A percentile compares a stretch with the other conserved stretches of the same genome.
Evolutionary conservation across 2,113 vertebrate species (phyloP).

Genomic region (Gymnogyps californianus): DNA sequence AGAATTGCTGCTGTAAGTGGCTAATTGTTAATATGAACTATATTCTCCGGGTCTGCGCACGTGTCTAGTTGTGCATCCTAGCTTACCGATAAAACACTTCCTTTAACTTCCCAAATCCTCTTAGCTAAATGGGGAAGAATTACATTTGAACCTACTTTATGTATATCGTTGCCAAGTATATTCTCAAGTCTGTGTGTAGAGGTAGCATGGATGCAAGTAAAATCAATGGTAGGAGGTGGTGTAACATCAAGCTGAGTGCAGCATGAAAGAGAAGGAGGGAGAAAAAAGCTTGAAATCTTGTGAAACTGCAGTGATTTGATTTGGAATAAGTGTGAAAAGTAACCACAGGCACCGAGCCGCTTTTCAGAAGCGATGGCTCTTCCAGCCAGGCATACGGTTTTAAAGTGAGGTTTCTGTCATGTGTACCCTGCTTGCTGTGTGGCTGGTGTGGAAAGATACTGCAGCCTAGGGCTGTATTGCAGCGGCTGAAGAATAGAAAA

Average conservation of each 20-base stretch:
- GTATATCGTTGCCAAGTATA: background rate
- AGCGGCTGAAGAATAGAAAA: background rate
- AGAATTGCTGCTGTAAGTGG: background rate
- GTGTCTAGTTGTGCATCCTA: background rate
- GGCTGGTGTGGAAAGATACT: background rate
- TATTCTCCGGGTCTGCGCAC: accelerated
- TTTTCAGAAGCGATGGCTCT: background rate
- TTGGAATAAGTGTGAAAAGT: background rate
- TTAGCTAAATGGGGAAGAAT: background rate
- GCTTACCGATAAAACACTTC: accelerated
- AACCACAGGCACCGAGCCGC: background rate
- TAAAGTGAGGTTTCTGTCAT: background rate
- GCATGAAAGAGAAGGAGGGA: background rate
- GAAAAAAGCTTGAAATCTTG: background rate
- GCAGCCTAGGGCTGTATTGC: background rate
- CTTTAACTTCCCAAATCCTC: background rate
- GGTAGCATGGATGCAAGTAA: no score
- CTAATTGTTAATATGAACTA: background rate
- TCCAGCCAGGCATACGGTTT: background rate
- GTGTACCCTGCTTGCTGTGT: background rate
- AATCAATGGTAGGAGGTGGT: background rate
- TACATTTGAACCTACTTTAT: background rate
- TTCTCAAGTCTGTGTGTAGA: background rate
- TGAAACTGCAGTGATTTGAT: background rate
- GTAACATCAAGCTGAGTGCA: background rate